phyloP scores from a whole-genome alignment of 2,888 invertebrate species.

The Sericinus montela region DNA sequence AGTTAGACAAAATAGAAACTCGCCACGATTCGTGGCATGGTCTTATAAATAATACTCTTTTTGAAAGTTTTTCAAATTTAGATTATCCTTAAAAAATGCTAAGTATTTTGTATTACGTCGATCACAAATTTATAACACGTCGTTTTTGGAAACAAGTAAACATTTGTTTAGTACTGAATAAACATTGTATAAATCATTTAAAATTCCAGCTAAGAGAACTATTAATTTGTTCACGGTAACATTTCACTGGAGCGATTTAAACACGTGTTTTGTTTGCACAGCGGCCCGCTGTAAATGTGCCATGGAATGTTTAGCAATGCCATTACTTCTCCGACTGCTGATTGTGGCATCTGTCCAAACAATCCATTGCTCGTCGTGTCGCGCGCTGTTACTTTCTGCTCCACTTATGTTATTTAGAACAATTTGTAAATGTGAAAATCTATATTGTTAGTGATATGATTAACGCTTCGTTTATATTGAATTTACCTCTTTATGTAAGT shows the following conservation, averaged over 20 bases:
- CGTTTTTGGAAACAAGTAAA: conserved; percentile 6
- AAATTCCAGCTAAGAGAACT: conserved; percentile 27
- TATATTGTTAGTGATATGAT: neutral
- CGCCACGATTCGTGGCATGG: too few relatives aligned
- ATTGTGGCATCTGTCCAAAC: conserved; percentile 45
- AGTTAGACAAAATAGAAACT: too few relatives aligned
- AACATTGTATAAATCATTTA: conserved; percentile 14
- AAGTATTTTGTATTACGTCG: too few relatives aligned
- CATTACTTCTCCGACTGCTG: conserved; percentile 23
- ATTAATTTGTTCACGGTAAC: conserved; percentile 43
- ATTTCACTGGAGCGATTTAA: conserved; percentile 49
- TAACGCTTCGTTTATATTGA: too few relatives aligned
- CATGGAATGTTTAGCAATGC: conserved; percentile 33
- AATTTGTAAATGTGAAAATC: neutral
- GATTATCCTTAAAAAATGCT: too few relatives aligned
- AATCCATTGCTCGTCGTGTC: conserved; percentile 23
- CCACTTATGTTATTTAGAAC: neutral
- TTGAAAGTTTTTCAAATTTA: too few relatives aligned
- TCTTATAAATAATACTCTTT: too few relatives aligned
- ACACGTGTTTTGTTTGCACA: conserved; percentile 59
- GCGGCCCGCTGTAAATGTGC: conserved; percentile 49
- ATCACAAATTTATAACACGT: conserved; percentile 2
- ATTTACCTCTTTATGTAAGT: too few relatives aligned
- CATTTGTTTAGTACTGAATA: neutral
- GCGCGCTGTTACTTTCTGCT: conserved; percentile 21